Evolutionary conservation across 1,140 invertebrate species (phyloP).

Genomic region (Helicoverpa zea): DNA sequence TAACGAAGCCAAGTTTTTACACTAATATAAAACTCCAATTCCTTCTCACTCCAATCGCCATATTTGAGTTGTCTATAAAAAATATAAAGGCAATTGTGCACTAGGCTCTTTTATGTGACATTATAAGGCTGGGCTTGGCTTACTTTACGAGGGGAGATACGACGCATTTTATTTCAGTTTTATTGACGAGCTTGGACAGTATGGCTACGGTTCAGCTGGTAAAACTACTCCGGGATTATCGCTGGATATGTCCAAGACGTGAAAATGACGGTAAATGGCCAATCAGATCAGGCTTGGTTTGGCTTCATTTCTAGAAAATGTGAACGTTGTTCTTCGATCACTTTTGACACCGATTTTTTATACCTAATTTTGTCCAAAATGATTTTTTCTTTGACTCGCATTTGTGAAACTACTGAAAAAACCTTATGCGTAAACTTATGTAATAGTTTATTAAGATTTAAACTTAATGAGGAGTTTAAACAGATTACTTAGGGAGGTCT

Average conservation of each 20-base stretch:
- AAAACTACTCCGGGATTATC: background rate
- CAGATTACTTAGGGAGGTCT: no score
- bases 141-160: constrained; percentile 55
- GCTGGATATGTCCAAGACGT: no score
- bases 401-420: no score
- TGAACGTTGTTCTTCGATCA: no score
- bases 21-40: background rate
- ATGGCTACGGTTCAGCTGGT: background rate
- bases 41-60: constrained; percentile 33
- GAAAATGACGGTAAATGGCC: background rate
- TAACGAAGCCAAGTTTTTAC: background rate
- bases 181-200: constrained; percentile 40
- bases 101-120: constrained; percentile 63
- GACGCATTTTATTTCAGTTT: constrained; percentile 56
- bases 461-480: no score
- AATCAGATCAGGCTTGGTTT: background rate
- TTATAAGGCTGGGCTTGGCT: constrained; percentile 59
- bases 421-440: no score
- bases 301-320: no score
- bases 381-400: no score
- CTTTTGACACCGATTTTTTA: no score
- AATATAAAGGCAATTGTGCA: constrained; percentile 64
- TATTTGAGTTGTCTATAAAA: constrained; percentile 58
- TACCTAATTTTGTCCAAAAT: no score
- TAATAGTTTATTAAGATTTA: no score